A percentile compares a stretch with the other conserved stretches of the same genome.
Evolutionary conservation across 2,797 vertebrate species (phyloP).

Genomic region (Merluccius polli): DNA sequence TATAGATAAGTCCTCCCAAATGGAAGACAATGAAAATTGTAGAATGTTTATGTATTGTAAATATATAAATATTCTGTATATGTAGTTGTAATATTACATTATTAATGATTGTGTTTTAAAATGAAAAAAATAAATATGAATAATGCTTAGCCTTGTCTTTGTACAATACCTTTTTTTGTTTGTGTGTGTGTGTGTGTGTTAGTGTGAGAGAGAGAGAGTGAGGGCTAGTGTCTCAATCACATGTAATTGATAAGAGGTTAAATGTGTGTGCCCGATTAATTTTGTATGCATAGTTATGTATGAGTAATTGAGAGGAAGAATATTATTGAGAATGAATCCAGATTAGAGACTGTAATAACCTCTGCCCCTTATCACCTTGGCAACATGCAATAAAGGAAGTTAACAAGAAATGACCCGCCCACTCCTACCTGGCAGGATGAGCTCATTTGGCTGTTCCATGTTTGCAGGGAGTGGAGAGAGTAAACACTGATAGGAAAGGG

Average conservation of each 20-base stretch:
- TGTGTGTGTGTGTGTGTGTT: too few relatives aligned
- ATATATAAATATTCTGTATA: background rate
- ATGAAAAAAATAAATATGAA: too few relatives aligned
- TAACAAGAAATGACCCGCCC: conserved; percentile 55
- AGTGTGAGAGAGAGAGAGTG: background rate
- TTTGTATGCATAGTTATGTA: background rate
- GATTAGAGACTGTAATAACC: conserved; percentile 26
- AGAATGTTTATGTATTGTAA: background rate
- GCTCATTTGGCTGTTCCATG: conserved; percentile 20
- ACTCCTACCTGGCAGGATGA: conserved; percentile 54
- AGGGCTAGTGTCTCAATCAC: background rate
- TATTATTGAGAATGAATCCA: background rate
- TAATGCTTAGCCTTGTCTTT: too few relatives aligned
- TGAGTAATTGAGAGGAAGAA: conserved; percentile 4
- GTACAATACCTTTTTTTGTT: too few relatives aligned
- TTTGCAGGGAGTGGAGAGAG: conserved; percentile 46
- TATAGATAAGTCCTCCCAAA: too few relatives aligned
- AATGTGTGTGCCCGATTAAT: background rate
- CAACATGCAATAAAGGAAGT: conserved; percentile 64
- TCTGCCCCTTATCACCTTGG: conserved; percentile 47
- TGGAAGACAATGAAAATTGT: too few relatives aligned
- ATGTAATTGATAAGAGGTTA: background rate
- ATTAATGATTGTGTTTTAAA: background rate
- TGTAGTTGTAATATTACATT: background rate
- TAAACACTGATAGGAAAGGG: conserved; percentile 25